Percentiles rank a stretch among this genome's conserved stretches.
Conservation (phyloP, 2,113 vertebrate species). For the Ictalurus punctatus region DNA sequence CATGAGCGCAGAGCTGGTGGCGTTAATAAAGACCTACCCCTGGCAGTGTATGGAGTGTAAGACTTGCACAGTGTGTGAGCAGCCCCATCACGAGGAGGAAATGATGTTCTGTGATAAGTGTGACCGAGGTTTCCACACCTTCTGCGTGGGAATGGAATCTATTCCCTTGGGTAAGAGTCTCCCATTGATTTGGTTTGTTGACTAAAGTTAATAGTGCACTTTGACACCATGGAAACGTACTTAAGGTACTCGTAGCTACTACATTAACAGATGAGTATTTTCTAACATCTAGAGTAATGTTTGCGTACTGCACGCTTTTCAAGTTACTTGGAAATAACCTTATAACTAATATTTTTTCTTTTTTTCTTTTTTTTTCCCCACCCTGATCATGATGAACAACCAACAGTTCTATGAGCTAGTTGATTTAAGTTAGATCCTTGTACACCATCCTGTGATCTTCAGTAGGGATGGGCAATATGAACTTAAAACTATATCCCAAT, state of each 20-base stretch:
- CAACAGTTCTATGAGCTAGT: background rate
- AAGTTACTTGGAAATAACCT: background rate
- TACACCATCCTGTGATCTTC: background rate
- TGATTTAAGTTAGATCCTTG: background rate
- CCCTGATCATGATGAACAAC: background rate
- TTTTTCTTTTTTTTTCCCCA: background rate
- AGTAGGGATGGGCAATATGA: no score
- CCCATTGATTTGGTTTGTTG: background rate
- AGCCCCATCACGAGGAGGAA: conserved; percentile 97
- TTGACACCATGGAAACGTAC: background rate
- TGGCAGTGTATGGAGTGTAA: conserved; percentile 99
- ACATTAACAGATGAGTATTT: background rate
- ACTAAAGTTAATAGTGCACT: background rate
- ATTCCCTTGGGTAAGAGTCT: conserved; percentile 86
- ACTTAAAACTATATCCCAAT: no score
- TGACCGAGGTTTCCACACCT: conserved; percentile 96
- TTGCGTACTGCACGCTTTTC: background rate
- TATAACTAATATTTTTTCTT: background rate
- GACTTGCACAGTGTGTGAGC: conserved; percentile 92
- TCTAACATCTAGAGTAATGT: background rate
- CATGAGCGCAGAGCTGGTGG: conserved; percentile 87
- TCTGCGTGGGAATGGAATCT: conserved; percentile 92
- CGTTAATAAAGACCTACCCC: conserved; percentile 92
- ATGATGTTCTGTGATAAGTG: conserved; percentile 99
- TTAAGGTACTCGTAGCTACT: background rate